A percentile compares a stretch with the other conserved stretches of the same genome.
phyloP scores from a whole-genome alignment of 2,888 invertebrate genomes.

The Chirona hameri region DNA sequence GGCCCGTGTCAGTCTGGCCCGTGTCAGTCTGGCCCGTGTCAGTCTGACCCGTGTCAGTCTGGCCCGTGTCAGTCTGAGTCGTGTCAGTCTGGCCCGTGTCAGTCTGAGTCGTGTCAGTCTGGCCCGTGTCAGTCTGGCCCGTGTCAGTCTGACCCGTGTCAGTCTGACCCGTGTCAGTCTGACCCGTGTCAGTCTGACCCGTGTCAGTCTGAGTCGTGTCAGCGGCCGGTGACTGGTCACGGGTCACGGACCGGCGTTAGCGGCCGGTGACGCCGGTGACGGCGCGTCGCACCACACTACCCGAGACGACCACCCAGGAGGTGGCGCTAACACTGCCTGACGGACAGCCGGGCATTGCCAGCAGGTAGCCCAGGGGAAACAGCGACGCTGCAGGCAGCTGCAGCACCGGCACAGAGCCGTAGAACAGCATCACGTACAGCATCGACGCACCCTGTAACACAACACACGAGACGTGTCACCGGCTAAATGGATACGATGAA shows the following conservation, averaged over 20 bases:
- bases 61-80: too few relatives aligned
- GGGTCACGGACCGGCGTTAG: not conserved
- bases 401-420: slow-evolving; percentile 4
- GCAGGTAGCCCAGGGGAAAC: not conserved
- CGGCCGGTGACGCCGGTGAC: not conserved
- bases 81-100: too few relatives aligned
- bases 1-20: too few relatives aligned
- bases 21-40: too few relatives aligned
- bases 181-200: too few relatives aligned
- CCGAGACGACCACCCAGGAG: slow-evolving; percentile 1
- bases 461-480: not conserved
- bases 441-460: not conserved
- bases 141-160: too few relatives aligned
- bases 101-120: too few relatives aligned
- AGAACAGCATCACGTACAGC: not conserved
- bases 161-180: too few relatives aligned
- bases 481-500: not conserved
- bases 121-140: too few relatives aligned
- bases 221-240: too few relatives aligned
- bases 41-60: too few relatives aligned
- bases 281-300: not conserved
- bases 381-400: slow-evolving; percentile 2
- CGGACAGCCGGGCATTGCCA: slow-evolving; percentile 11
- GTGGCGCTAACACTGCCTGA: not conserved
- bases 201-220: too few relatives aligned